Base-by-base conservation (phyloP, 2,888 invertebrate species). In the Epinotia ramella region DNA sequence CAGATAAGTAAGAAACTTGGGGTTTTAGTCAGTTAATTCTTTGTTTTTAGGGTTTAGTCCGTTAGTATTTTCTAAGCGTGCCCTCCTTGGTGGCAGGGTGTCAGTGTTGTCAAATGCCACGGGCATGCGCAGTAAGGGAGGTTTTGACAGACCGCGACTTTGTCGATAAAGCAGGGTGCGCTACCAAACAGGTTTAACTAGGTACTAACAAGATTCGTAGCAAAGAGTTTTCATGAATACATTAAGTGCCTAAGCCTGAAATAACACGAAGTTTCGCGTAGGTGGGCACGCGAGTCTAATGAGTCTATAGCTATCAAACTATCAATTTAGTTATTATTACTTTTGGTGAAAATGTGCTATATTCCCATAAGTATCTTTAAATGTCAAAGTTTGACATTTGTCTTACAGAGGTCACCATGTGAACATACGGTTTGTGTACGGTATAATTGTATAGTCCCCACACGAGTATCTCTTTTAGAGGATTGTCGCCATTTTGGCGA, bases 101-200 rank as follows among this genome's bases (percentile, higher is more conserved):
- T 86, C 89, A 89, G 84, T 82, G 83, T 84, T 92, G 93, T 91
- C 92, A 92, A 84, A 85, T 76, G 79, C 76, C 78, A 62, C 78
- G 85, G 85, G 84, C 92, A 91, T 92, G 93, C 93, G 92, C 90
- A 80, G 40, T 84, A 49, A 64, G 73, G 28, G 44, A 76, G 62
- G 73, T 83, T 89, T 86, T 91, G 92, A 91, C 89, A 91, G 82
- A 81, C 80, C 81, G 81, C 85, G 85, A 83, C 80, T 79, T 81
- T 80, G 91, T 92, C 92, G 92, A 89, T 92, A 93, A 92, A 91
- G 85, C 88, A 89, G 88, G 71, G 53, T 70, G 73, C 59, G 65
- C 53, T 56, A 73, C 53, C 44, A 60, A 40, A 16, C 16, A 65
- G 64, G 59, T 62, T 40, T 18, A 18, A 18, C 49, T 28, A 28